Evolutionary conservation across 2,797 vertebrate genomes (phyloP).

Genomic region (Ctenopoma multispine): DNA sequence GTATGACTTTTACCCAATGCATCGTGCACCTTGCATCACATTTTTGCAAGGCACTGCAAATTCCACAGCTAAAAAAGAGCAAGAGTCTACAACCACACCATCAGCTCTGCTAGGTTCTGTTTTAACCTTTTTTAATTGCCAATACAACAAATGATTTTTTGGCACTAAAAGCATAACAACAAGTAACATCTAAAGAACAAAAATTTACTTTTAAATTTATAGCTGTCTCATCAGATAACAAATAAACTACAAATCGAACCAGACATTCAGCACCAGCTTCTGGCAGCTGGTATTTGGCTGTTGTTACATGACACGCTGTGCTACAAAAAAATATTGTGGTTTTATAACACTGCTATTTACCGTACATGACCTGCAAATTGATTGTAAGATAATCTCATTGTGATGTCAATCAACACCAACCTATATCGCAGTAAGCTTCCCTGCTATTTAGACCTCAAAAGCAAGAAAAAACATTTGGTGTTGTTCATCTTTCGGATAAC

Average conservation of each 20-base stretch:
- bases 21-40: slow-evolving; percentile 1
- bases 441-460: background rate
- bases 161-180: background rate
- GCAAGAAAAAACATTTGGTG: background rate
- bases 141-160: background rate
- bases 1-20: slow-evolving; percentile 5
- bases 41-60: background rate
- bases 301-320: background rate
- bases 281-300: background rate
- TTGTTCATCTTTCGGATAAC: background rate
- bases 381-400: slow-evolving; percentile 11
- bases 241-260: background rate
- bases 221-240: background rate
- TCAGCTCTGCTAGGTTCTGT: background rate
- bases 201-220: background rate
- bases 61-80: background rate
- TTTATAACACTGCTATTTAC: background rate
- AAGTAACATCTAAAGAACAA: background rate
- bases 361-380: background rate
- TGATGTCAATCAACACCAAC: background rate
- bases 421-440: background rate
- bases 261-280: background rate
- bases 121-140: background rate
- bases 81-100: background rate
- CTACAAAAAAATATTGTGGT: background rate